phyloP scores from a whole-genome alignment of 2,797 vertebrate species.

The Chelmon rostratus region DNA sequence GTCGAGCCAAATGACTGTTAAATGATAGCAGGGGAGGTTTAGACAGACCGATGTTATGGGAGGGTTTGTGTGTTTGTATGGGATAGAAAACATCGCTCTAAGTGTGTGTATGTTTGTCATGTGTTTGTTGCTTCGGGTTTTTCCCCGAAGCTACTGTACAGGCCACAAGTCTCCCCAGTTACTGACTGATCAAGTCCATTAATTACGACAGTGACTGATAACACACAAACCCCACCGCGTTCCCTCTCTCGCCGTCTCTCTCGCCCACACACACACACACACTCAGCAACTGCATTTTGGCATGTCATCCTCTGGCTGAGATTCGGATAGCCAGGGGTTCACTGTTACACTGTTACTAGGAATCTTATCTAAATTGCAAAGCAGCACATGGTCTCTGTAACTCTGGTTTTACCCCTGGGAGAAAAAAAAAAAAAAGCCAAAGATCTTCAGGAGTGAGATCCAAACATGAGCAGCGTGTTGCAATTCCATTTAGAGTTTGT shows the following conservation, averaged over 20 bases:
- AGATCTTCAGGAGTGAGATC: slow-evolving; percentile 48
- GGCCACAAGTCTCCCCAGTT: slow-evolving; percentile 45
- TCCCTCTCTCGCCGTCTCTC: slow-evolving; percentile 24
- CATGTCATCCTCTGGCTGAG: slow-evolving; percentile 47
- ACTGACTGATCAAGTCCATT: slow-evolving; percentile 58
- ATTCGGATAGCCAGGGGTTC: slow-evolving; percentile 37
- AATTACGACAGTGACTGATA: slow-evolving; percentile 54
- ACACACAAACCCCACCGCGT: slow-evolving; percentile 33
- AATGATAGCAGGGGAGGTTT: slow-evolving; percentile 44
- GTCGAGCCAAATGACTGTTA: slow-evolving; percentile 51
- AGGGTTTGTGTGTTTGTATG: slow-evolving; percentile 32
- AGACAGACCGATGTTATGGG: slow-evolving; percentile 23
- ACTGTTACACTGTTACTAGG: slow-evolving; percentile 44
- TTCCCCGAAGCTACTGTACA: slow-evolving; percentile 55
- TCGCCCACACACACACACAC: slow-evolving; percentile 12
- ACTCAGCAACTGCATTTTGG: slow-evolving; percentile 46
- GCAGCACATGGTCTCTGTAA: slow-evolving; percentile 67
- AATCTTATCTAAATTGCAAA: slow-evolving; percentile 67
- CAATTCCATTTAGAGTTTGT: slow-evolving; percentile 61
- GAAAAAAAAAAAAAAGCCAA: slow-evolving; percentile 1
- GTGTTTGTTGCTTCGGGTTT: slow-evolving; percentile 43
- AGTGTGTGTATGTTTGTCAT: slow-evolving; percentile 27
- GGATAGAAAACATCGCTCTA: slow-evolving; percentile 15
- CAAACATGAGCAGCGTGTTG: slow-evolving; percentile 64
- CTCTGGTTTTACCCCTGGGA: slow-evolving; percentile 38